A percentile compares a stretch with the other conserved stretches of the same genome.
Conservation (phyloP, 1,140 invertebrate species). For the Gryon sp. region DNA sequence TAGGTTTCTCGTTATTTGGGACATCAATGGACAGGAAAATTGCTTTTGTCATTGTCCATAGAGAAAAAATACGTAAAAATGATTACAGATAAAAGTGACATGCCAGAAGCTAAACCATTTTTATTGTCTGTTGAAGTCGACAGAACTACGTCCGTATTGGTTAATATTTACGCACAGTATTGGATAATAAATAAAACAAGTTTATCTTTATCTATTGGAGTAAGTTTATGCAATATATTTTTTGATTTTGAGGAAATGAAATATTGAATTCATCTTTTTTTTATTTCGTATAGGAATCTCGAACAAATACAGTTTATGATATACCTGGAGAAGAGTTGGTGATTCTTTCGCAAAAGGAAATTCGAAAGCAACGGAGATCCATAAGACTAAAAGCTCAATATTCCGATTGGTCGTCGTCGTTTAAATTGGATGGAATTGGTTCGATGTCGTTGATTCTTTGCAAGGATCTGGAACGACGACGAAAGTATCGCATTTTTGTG, state of each 20-base stretch:
- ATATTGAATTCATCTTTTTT: neutral
- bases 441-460: slow-evolving; percentile 87
- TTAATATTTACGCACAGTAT: slow-evolving; percentile 90
- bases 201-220: slow-evolving; percentile 87
- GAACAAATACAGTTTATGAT: slow-evolving; percentile 84
- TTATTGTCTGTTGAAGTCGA: slow-evolving; percentile 84
- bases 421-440: slow-evolving; percentile 85
- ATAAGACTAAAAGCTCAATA: slow-evolving; percentile 85
- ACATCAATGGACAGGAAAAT: slow-evolving; percentile 84
- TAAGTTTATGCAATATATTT: slow-evolving; percentile 72
- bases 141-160: slow-evolving; percentile 81
- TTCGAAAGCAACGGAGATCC: slow-evolving; percentile 79
- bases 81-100: slow-evolving; percentile 82
- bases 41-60: slow-evolving; percentile 84
- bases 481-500: slow-evolving; percentile 82
- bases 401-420: slow-evolving; percentile 86
- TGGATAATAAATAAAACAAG: slow-evolving; percentile 96
- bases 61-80: slow-evolving; percentile 85
- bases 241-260: neutral
- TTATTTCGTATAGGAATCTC: slow-evolving; percentile 80
- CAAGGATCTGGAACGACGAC: slow-evolving; percentile 83
- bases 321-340: slow-evolving; percentile 83
- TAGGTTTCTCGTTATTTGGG: slow-evolving; percentile 84
- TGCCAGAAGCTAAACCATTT: slow-evolving; percentile 84
- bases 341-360: slow-evolving; percentile 86